Evolutionary conservation across 2,888 invertebrate genomes (phyloP).

Genomic region (Cynaeus angustus): DNA sequence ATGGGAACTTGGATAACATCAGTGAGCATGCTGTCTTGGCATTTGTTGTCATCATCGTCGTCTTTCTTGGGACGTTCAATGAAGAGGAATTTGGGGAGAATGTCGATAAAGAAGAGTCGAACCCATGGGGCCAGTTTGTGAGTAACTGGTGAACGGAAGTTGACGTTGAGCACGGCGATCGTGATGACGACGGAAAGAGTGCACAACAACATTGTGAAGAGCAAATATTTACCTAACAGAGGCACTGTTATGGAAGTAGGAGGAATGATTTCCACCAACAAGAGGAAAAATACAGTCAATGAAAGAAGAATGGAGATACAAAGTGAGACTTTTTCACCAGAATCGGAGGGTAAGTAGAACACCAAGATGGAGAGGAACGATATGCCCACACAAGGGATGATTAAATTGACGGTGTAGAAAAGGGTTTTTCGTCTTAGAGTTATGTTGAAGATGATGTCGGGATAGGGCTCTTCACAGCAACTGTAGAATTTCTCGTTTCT

Average conservation of each 20-base stretch:
- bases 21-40: slow-evolving; percentile 78
- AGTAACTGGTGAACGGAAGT: slow-evolving; percentile 93
- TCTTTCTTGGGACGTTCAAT: slow-evolving; percentile 92
- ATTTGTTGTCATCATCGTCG: slow-evolving; percentile 74
- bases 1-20: slow-evolving; percentile 78
- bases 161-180: slow-evolving; percentile 94
- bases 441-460: slow-evolving; percentile 98
- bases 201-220: slow-evolving; percentile 96
- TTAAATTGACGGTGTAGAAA: slow-evolving; percentile 98
- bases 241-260: slow-evolving; percentile 95
- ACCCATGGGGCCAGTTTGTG: slow-evolving; percentile 96
- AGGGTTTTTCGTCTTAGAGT: slow-evolving; percentile 95
- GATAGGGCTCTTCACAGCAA: slow-evolving; percentile 97
- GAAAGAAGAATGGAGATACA: slow-evolving; percentile 95
- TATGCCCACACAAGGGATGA: slow-evolving; percentile 97
- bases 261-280: slow-evolving; percentile 95
- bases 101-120: slow-evolving; percentile 87
- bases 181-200: slow-evolving; percentile 95
- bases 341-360: slow-evolving; percentile 97
- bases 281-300: slow-evolving; percentile 94
- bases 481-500: slow-evolving; percentile 96
- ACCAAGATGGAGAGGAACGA: slow-evolving; percentile 97
- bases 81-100: slow-evolving; percentile 89
- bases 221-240: slow-evolving; percentile 91
- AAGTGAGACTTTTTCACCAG: slow-evolving; percentile 97